A percentile compares a stretch with the other conserved stretches of the same genome.
These are phyloP conservation scores for Machimus atricapillus DNA, from an alignment of 2,888 invertebrate species.

Conservation along the genomic window DNA sequence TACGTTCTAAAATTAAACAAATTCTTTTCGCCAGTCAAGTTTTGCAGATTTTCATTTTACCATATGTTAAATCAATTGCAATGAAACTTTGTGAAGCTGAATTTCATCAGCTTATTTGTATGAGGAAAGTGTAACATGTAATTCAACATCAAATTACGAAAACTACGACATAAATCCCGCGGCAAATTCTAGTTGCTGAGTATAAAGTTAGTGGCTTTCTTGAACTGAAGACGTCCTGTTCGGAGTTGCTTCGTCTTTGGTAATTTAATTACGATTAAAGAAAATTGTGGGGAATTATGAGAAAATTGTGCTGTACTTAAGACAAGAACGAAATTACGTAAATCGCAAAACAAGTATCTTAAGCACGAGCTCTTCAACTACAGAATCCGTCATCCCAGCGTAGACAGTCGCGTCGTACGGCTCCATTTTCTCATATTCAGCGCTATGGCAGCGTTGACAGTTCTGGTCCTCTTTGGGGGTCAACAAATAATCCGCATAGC, in stretches of 20 bases:
- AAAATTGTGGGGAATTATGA: neutral
- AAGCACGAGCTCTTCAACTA: neutral
- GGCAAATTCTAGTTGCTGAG: neutral
- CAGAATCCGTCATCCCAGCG: neutral
- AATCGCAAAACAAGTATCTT: neutral
- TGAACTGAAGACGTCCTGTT: neutral
- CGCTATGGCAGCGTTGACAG: constrained; percentile 58
- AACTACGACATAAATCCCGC: neutral
- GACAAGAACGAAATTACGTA: neutral
- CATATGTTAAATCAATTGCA: neutral
- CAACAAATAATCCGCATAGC: constrained; percentile 55
- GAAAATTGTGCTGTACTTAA: neutral
- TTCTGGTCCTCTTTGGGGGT: constrained; percentile 53
- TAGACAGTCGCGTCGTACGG: neutral
- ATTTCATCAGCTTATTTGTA: neutral
- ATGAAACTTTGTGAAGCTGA: neutral
- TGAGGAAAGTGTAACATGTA: neutral
- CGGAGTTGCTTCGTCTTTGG: neutral
- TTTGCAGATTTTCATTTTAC: too few species aligned
- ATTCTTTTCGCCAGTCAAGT: too few species aligned
- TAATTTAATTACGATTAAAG: neutral
- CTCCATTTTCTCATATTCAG: neutral
- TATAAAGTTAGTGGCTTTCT: neutral
- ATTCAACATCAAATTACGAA: neutral
- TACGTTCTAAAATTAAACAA: too few species aligned